Conservation (phyloP, 2,888 invertebrate genomes). For the Phortica okadai region DNA sequence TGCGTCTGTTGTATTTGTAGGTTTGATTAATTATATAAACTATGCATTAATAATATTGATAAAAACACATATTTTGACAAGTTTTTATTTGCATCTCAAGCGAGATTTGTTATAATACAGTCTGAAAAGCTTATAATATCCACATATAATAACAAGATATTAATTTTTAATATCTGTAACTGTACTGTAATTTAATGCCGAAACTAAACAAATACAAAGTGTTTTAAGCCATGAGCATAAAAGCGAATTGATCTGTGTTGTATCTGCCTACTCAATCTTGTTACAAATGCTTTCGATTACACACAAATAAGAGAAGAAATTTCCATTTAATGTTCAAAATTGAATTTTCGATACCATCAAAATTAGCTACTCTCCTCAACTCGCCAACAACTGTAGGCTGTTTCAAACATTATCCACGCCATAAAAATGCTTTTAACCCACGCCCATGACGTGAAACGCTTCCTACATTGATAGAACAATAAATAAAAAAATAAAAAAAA, state of each 20-base stretch:
- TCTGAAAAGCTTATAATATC: no score
- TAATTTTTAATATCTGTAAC: no score
- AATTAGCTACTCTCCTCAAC: neutral
- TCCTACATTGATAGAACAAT: slow-evolving; percentile 43
- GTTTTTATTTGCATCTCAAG: no score
- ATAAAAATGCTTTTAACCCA: slow-evolving; percentile 20
- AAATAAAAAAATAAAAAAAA: slow-evolving; percentile 4
- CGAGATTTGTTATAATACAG: no score
- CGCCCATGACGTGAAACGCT: slow-evolving; percentile 28
- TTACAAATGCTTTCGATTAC: neutral
- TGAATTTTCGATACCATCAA: neutral
- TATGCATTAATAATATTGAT: no score
- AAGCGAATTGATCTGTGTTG: neutral
- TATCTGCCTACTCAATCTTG: neutral
- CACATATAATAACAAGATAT: no score
- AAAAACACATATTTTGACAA: no score
- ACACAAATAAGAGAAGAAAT: neutral
- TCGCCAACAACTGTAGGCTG: neutral
- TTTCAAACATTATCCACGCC: slow-evolving; percentile 33
- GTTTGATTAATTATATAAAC: no score
- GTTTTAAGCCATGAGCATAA: neutral
- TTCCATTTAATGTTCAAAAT: neutral
- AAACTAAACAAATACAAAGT: no score
- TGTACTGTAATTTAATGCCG: no score
- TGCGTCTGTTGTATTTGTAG: no score